Percentiles rank a stretch among this genome's conserved stretches.
Conservation (phyloP, 2,113 vertebrate species). For the Anser cygnoides region DNA sequence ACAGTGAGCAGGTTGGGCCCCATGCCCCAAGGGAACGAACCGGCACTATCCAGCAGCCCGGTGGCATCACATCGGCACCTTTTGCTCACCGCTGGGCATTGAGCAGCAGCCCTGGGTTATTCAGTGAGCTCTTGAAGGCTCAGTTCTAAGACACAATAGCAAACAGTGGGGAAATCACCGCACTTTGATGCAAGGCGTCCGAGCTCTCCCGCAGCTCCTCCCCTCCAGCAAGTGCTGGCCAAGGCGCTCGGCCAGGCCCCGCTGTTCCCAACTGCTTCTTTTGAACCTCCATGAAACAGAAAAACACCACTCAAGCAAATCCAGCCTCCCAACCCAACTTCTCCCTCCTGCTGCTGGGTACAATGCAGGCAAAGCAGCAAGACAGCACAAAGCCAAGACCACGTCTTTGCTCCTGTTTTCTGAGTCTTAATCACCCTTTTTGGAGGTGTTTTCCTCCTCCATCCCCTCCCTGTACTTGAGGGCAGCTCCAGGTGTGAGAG, state of each 20-base stretch:
- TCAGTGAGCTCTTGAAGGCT: background rate
- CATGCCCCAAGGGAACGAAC: background rate
- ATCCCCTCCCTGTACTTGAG: background rate
- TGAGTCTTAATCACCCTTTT: background rate
- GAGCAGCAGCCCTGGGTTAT: background rate
- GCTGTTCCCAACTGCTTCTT: background rate
- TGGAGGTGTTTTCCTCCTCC: background rate
- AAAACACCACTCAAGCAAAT: background rate
- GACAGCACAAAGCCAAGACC: background rate
- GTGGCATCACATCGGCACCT: background rate
- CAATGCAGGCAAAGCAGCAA: background rate
- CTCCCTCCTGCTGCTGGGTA: background rate
- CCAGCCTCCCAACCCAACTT: background rate
- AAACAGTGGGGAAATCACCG: rapidly evolving
- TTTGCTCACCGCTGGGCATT: background rate
- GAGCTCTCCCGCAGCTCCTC: background rate
- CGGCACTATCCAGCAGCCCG: rapidly evolving
- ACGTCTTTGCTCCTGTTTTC: background rate
- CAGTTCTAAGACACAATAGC: rapidly evolving
- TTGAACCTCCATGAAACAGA: background rate
- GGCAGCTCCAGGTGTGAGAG: background rate
- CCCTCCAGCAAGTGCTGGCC: background rate
- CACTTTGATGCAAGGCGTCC: background rate
- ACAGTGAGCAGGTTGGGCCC: background rate
- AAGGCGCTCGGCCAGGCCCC: background rate